These are phyloP conservation scores for Columba livia DNA, from an alignment of 2,113 vertebrate species.

Conservation along the genomic window DNA sequence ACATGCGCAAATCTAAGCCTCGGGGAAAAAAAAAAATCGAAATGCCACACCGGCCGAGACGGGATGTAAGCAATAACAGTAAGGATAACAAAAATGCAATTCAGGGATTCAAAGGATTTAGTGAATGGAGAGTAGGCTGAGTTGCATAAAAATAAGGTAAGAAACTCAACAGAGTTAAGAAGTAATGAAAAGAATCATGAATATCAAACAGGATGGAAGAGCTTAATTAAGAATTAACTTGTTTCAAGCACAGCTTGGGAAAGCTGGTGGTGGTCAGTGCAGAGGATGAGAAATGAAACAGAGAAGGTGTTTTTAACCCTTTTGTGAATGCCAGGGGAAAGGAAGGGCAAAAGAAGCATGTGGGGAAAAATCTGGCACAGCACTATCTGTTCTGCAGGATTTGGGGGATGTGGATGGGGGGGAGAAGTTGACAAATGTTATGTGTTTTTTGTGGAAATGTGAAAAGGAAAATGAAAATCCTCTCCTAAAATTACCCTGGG, in stretches of 20 bases:
- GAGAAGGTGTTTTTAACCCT: neutral
- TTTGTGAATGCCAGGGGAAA: neutral
- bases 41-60: neutral
- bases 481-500: fast-evolving
- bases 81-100: constrained; percentile 20
- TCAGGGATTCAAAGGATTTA: neutral
- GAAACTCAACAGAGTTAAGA: neutral
- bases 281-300: neutral
- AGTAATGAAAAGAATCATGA: neutral
- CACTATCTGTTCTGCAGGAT: neutral
- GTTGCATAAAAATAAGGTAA: neutral
- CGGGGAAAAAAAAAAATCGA: neutral
- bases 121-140: neutral
- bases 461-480: neutral
- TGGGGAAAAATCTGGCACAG: fast-evolving
- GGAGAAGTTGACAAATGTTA: neutral
- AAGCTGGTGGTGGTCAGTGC: neutral
- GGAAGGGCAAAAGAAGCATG: neutral
- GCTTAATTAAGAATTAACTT: constrained; percentile 15
- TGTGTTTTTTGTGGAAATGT: fast-evolving
- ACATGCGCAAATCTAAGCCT: neutral
- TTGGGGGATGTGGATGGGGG: fast-evolving
- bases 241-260: neutral
- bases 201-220: neutral
- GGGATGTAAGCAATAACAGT: constrained; percentile 4